Evolutionary conservation across 2,797 vertebrate genomes (phyloP).

Genomic region (Lophius americanus): DNA sequence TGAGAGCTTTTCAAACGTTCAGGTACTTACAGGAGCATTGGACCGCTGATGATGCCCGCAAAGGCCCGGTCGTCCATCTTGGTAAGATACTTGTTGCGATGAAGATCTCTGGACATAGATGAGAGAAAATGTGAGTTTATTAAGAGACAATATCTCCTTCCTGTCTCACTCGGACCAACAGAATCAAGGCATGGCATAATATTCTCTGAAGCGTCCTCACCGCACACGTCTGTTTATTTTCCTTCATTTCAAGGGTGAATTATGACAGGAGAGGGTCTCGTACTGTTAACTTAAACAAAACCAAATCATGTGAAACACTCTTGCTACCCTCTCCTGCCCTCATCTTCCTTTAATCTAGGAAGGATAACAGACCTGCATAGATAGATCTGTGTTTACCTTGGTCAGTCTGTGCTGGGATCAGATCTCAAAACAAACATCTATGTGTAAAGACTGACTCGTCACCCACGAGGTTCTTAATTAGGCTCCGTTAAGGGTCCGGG

Average conservation of each 20-base stretch:
- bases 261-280: conserved; percentile 42
- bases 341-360: conserved; percentile 68
- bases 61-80: conserved; percentile 89
- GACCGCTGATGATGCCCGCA: conserved; percentile 87
- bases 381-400: conserved; percentile 68
- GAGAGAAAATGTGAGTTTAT: conserved; percentile 33
- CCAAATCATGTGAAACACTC: conserved; percentile 64
- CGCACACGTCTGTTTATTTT: conserved; percentile 55
- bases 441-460: conserved; percentile 63
- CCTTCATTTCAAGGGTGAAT: conserved; percentile 39
- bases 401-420: conserved; percentile 56
- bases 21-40: conserved; percentile 91
- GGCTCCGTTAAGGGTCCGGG: conserved; percentile 50
- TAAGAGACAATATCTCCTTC: conserved; percentile 36
- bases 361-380: conserved; percentile 70
- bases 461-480: conserved; percentile 62
- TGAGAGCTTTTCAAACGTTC: conserved; percentile 8
- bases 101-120: conserved; percentile 86
- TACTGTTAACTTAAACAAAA: conserved; percentile 49
- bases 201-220: conserved; percentile 47
- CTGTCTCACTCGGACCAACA: conserved; percentile 31
- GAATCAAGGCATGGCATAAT: conserved; percentile 23
- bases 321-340: conserved; percentile 56
- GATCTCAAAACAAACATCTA: conserved; percentile 72
- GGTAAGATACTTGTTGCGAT: conserved; percentile 90